Base-by-base conservation (phyloP, 1,140 invertebrate genomes). In the Spodoptera litura region DNA sequence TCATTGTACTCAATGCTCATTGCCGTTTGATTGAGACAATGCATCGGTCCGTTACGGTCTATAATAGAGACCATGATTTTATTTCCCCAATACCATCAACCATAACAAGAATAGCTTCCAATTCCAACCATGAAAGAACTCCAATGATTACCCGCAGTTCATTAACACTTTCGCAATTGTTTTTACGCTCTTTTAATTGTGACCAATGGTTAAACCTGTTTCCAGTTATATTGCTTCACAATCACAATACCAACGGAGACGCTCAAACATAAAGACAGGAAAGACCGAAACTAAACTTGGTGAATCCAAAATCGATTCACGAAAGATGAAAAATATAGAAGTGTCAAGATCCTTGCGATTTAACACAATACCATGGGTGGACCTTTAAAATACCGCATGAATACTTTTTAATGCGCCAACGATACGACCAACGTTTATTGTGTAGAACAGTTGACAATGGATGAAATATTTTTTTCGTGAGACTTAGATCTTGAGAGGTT, bases 371-470 rank as follows among this genome's bases (percentile, higher is more conserved):
- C 86, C 84, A 87, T 76, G 74, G 83, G 86, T 87, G 87, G 89
- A 88, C 87, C 82, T 82, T 83, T 90, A 93, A 85, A 85, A 91
- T 89, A 91, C 90, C 89, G 88, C 89, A 89, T 93, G 92, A 94
- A 94, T 94, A 92, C 92, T 93, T 93, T 94, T 94, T 94, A 94
- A 94, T 93, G 89, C 87, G 91, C 90, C 90, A 93, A 88, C 88
- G 91, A 93, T 93, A 92, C 91, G 91, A 90, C 91, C 90, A 92
- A 88, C 88, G 84, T 83, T 86, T 83, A 91, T 93, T 91, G 87
- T 91, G 83, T 85, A 76, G 31, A 77, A 84, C 72, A 31, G 71
- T 78, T 86, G 74, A 91, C 90, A 92, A 93, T 89, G 87, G 88
- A 73, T 27, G 59, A 81, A 78, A 72, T 80, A 87, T 93, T 94